phyloP scores from a whole-genome alignment of 2,888 invertebrate species.

The Pristionchus arcanus region DNA sequence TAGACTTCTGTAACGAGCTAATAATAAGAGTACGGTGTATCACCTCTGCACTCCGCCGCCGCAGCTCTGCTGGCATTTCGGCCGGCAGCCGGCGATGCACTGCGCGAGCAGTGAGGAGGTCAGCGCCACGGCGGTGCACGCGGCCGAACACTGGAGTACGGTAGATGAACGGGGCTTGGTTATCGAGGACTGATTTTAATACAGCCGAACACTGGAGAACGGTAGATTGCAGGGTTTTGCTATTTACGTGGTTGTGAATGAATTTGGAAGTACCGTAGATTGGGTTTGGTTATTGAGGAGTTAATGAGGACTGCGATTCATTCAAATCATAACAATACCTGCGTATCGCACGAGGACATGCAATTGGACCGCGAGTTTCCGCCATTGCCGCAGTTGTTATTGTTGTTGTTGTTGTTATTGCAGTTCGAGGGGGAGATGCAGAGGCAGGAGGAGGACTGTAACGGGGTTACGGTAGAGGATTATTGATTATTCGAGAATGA shows the following conservation, averaged over 20 bases:
- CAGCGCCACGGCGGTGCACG: conserved; percentile 48
- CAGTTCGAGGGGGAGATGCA: conserved; percentile 30
- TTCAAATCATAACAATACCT: neutral
- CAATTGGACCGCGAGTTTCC: neutral
- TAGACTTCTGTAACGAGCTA: too few species aligned
- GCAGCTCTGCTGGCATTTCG: conserved; percentile 50
- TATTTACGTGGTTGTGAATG: neutral
- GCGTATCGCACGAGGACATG: conserved; percentile 49
- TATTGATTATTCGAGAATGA: neutral
- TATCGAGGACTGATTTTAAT: neutral
- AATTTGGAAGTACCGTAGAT: neutral
- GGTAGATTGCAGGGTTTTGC: neutral
- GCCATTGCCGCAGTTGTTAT: neutral
- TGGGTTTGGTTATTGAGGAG: too few species aligned
- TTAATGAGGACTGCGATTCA: neutral
- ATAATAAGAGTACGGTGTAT: neutral
- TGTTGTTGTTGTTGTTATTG: conserved; percentile 16
- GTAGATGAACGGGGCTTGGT: neutral
- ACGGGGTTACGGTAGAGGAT: neutral
- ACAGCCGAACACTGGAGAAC: neutral
- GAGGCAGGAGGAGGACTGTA: conserved; percentile 45
- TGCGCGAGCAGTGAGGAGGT: conserved; percentile 48
- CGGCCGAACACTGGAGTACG: conserved; percentile 32
- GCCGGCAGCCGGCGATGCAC: conserved; percentile 53
- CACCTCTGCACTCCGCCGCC: conserved; percentile 54